Evolutionary conservation across 1,140 invertebrate species (phyloP), one percentile per base, ranked within the genome.

Genomic region (Stegodyphus dumicola): DNA sequence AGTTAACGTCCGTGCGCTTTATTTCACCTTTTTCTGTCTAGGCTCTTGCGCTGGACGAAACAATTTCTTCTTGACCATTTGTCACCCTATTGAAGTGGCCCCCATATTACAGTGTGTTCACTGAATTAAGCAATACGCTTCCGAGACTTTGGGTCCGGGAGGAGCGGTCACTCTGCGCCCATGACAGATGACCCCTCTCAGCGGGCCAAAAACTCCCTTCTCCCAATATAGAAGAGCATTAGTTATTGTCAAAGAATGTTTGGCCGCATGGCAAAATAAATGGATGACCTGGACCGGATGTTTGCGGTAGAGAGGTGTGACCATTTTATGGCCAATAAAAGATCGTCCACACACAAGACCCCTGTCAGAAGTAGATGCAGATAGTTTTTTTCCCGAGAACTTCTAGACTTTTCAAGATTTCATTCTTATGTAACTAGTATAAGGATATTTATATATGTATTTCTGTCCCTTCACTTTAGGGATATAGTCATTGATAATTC

Each of bases 21-120:
- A 81, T 81, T 81, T 73, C 78, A 81, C 78, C 78, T 81, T 81
- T 81, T 49, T 81, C 33, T 33, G 33, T 33, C 33, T 33, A 33
- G 33, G 33, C 33, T 33, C 33, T 54, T 71, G 33, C 67, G n/a
- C 52, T 64, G 18, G 64, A 6, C 81, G 81, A 76, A 85, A 85
- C 81, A 85, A 85, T 85, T 85, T 85, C 81, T 85, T 75, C 81
- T 85, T 85, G 81, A 85, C 81, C 81, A 85, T 85, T 85, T 85
- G 81, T 85, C 81, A 85, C 73, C 71, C 81, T 77, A 85, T 85
- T 85, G 81, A 77, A 85, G 81, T 77, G 54, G 73, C 49, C 64
- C 74, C 73, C 73, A 74, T 85, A 85, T 85, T 85, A 85, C 81
- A 77, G 60, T 85, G 73, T 77, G 81, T 85, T 77, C 81, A 77